Base-by-base conservation (phyloP, 1,140 invertebrate species). In the Drosophila pallidifrons region DNA sequence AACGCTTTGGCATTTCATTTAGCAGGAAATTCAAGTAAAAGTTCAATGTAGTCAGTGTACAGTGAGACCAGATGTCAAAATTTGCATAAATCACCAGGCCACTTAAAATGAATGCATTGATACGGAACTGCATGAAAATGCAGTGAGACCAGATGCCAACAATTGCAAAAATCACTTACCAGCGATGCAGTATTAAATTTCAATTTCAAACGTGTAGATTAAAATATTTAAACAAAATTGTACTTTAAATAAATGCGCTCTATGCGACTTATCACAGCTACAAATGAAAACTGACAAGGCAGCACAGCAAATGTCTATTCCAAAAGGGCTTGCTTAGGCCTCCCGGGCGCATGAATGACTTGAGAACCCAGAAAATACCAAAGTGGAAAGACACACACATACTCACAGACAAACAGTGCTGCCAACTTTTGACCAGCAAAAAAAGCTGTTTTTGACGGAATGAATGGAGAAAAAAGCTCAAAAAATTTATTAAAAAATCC, bases 261-360 rank as follows among this genome's bases (percentile, higher is more conserved):
- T 49, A 58, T 67, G 70, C 60, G 61, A 77, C 66, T 64, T 61
- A 60, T 43, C 47, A 59, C 74, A 64, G 60, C 81, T 77, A 75
- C 68, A 77, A 85, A 81, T 54, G 60, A 52, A 61, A 61, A 81
- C 82, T 77, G 65, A 77, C 78, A 66, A n/a, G 49, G 30, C 28
- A 55, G 61, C 15, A 28, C 15, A 38, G 32, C 32, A 25, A 38
- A 38, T 38, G 35, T 38, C 35, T 49, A 13, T 35, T 45, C 45
- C 13, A 43, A 38, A 51, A 5, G 13, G 32, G 66, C 55, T 76
- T 38, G 35, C 35, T 38, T 38, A 52, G 77, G 73, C 77, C 81
- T 85, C 77, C 81, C 75, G 82, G 82, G 82, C 52, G 54, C 77
- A 83, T 83, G 81, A 83, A 83, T 83, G 81, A 71, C 81, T 80